Base-by-base conservation (phyloP, 2,113 vertebrate genomes). In the Speoplatyrhinus poulsoni region DNA sequence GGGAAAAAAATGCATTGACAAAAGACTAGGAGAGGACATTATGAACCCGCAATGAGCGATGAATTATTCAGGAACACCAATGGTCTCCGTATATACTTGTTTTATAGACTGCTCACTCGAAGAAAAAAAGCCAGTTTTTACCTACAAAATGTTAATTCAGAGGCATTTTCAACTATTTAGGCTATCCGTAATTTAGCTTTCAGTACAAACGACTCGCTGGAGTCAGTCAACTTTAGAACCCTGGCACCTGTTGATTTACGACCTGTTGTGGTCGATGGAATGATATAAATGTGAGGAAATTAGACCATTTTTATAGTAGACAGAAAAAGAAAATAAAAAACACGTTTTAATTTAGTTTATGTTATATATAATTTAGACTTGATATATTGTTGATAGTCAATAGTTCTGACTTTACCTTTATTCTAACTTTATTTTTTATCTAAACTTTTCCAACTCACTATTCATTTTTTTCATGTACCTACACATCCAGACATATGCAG, bases 11-110 rank as follows among this genome's bases (percentile, higher is more conserved):
- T 94, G 94, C 91, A 85, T 77, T 89, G 93, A 99, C 96, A 99
- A 99, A 97, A 93, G 95, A 81, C 94, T 46, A 81, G 92, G 95
- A 96, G 96, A 95, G 93, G 94, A 99, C 96, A 98, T 98, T 97
- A 98, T 96, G 95, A 95, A 93, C 94, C 94, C 94, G 95, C 96
- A 99, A 99, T 98, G 96, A 98, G 95, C 95, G 95, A 99, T 99
- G 98, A 99, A 99, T 99, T 97, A 99, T 99, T 99, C 97, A 99
- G 93, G 94, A 94, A 93, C 91, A 89, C 91, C 93, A 93, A 94
- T 94, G 92, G 94, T 89, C 90, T 89, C 93, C 87, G 85, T 90
- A 41, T 41, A 91, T 90, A 82, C 80, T 90, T 90, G 92, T 94
- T 98, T 98, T 96, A 95, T 96, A 93, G 93, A 96, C 94, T 95